Evolutionary conservation across 2,797 vertebrate genomes (phyloP).

Genomic region (Smutsia gigantea): DNA sequence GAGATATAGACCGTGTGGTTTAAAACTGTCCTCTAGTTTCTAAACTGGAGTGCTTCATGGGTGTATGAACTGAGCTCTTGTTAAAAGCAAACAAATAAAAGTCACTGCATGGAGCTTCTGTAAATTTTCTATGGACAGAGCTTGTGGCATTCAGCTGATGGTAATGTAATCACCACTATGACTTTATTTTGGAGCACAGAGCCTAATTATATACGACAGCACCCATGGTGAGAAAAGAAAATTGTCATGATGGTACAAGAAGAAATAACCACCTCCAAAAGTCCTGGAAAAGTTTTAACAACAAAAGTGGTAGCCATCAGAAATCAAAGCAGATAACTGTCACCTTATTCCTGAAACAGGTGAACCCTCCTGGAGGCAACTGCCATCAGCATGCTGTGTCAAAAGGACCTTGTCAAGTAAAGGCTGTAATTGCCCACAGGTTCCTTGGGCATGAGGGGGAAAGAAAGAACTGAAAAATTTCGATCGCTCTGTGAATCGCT

Average conservation of each 20-base stretch:
- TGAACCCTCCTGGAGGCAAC: not conserved
- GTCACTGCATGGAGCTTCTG: not conserved
- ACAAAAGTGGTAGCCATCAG: constrained; percentile 39
- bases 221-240: constrained; percentile 52
- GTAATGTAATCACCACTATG: constrained; percentile 5
- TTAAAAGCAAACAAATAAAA: constrained; percentile 41
- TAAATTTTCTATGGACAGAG: not conserved
- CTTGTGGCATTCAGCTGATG: constrained; percentile 10
- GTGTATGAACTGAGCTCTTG: not conserved
- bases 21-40: not conserved
- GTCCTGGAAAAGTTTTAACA: constrained; percentile 64
- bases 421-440: constrained; percentile 21
- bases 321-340: constrained; percentile 19
- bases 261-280: constrained; percentile 42
- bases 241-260: constrained; percentile 2
- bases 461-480: constrained; percentile 25
- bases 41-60: not conserved
- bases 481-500: not conserved
- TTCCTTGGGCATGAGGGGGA: not conserved
- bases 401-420: constrained; percentile 36
- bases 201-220: constrained; percentile 53
- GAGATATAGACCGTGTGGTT: not conserved
- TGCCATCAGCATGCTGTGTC: not conserved
- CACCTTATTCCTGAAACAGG: not conserved
- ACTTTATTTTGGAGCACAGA: constrained; percentile 50